A percentile compares a stretch with the other conserved stretches of the same genome.
phyloP scores from a whole-genome alignment of 2,113 vertebrate species.

The Pogona vitticeps region DNA sequence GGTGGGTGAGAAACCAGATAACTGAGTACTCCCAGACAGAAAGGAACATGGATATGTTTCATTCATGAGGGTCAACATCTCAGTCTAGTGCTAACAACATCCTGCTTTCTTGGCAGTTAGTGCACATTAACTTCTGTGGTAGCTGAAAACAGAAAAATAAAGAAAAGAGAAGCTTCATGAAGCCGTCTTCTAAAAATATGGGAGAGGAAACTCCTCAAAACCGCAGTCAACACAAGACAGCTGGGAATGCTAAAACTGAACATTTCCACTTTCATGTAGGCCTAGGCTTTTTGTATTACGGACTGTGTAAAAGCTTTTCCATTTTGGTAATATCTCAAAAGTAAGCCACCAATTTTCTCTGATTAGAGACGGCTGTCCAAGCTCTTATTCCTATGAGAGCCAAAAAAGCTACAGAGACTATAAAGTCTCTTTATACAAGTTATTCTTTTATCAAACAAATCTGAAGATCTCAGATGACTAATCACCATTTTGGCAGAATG shows the following conservation, averaged over 20 bases:
- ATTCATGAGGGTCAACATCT: neutral
- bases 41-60: conserved; percentile 11
- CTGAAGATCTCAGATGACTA: neutral
- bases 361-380: conserved; percentile 43
- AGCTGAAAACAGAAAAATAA: conserved; percentile 57
- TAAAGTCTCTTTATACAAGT: neutral
- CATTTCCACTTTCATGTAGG: conserved; percentile 37
- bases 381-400: neutral
- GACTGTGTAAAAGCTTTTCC: conserved; percentile 40
- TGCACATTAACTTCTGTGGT: conserved; percentile 40
- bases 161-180: conserved; percentile 38
- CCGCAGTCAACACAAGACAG: conserved; percentile 39
- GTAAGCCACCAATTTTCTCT: conserved; percentile 39
- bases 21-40: conserved; percentile 23
- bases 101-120: conserved; percentile 34
- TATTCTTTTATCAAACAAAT: conserved; percentile 26
- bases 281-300: conserved; percentile 14
- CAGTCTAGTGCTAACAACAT: neutral
- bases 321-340: conserved; percentile 52
- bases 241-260: conserved; percentile 40
- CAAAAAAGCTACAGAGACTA: conserved; percentile 24
- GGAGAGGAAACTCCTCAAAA: conserved; percentile 40
- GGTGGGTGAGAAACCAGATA: conserved; percentile 7
- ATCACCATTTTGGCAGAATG: neutral
- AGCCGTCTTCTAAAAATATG: conserved; percentile 58